Evolutionary conservation across 2,888 invertebrate species (phyloP).

Genomic region (Trichopria drosophilae): DNA sequence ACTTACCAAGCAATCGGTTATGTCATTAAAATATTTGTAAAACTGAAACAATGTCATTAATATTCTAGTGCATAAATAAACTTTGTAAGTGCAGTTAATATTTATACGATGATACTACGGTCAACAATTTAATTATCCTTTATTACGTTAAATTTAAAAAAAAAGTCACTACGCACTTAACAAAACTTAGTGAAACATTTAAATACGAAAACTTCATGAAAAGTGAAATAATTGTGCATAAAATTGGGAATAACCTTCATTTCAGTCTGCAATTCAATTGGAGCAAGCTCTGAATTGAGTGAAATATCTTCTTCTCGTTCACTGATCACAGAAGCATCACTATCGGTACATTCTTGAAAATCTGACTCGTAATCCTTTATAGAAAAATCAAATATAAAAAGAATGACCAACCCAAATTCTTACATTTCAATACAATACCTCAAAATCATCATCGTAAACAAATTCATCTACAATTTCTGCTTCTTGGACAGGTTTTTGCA

Average conservation of each 20-base stretch:
- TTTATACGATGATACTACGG: no score
- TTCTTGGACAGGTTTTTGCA: constrained; percentile 11
- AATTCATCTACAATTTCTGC: constrained; percentile 41
- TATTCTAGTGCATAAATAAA: no score
- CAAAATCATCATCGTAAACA: constrained; percentile 60
- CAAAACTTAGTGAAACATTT: no score
- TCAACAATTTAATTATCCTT: no score
- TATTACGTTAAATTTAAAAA: no score
- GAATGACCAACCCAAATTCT: neutral
- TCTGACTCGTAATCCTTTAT: constrained; percentile 62
- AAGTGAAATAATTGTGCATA: constrained; percentile 7
- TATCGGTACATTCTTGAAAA: constrained; percentile 58
- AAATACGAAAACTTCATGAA: neutral
- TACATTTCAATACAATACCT: constrained; percentile 48
- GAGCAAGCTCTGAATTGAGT: constrained; percentile 38
- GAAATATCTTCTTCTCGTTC: constrained; percentile 42
- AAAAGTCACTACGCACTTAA: no score
- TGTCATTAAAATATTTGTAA: no score
- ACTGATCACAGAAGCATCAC: constrained; percentile 45
- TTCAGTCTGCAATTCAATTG: constrained; percentile 45
- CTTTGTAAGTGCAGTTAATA: no score
- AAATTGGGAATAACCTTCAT: constrained; percentile 41
- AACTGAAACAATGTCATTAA: no score
- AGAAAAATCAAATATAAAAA: constrained; percentile 8
- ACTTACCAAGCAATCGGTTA: no score